Evolutionary conservation across 2,797 vertebrate species (phyloP).

Genomic region (Austrolebias charrua): DNA sequence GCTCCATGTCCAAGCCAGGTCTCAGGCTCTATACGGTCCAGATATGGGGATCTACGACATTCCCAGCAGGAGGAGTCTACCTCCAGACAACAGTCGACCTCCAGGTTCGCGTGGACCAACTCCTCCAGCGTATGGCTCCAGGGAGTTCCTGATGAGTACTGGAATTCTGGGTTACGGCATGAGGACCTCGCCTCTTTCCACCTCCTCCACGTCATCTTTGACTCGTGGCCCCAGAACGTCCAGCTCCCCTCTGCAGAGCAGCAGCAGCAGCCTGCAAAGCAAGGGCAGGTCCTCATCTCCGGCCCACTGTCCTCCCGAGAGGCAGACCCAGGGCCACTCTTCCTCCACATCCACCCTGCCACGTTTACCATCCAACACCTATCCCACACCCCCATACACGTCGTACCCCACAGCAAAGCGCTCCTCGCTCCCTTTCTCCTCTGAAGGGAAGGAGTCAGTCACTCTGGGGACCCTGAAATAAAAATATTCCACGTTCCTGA

Average conservation of each 20-base stretch:
- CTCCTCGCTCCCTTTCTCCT: slow-evolving; percentile 84
- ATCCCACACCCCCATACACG: slow-evolving; percentile 68
- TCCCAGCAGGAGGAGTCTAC: slow-evolving; percentile 87
- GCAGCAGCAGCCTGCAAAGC: slow-evolving; percentile 85
- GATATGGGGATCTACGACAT: slow-evolving; percentile 89
- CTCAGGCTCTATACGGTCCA: slow-evolving; percentile 75
- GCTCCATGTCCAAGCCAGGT: slow-evolving; percentile 77
- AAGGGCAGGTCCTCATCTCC: slow-evolving; percentile 86
- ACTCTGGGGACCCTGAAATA: slow-evolving; percentile 61
- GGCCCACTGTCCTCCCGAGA: slow-evolving; percentile 83
- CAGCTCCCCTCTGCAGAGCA: slow-evolving; percentile 88
- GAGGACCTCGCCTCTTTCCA: slow-evolving; percentile 86
- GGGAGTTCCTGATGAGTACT: slow-evolving; percentile 89
- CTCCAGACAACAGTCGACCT: slow-evolving; percentile 78
- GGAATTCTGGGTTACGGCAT: slow-evolving; percentile 83
- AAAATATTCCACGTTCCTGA: slow-evolving; percentile 31
- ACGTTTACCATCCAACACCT: slow-evolving; percentile 70
- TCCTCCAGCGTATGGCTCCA: slow-evolving; percentile 86
- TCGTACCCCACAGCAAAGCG: slow-evolving; percentile 81
- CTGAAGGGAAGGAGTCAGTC: slow-evolving; percentile 84
- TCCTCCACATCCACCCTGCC: slow-evolving; percentile 78
- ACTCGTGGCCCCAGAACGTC: slow-evolving; percentile 87
- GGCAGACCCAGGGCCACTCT: slow-evolving; percentile 81
- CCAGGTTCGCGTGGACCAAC: slow-evolving; percentile 73
- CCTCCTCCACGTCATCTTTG: slow-evolving; percentile 86